Evolutionary conservation across 2,797 vertebrate species (phyloP).

Genomic region (Sandelia bainsii): DNA sequence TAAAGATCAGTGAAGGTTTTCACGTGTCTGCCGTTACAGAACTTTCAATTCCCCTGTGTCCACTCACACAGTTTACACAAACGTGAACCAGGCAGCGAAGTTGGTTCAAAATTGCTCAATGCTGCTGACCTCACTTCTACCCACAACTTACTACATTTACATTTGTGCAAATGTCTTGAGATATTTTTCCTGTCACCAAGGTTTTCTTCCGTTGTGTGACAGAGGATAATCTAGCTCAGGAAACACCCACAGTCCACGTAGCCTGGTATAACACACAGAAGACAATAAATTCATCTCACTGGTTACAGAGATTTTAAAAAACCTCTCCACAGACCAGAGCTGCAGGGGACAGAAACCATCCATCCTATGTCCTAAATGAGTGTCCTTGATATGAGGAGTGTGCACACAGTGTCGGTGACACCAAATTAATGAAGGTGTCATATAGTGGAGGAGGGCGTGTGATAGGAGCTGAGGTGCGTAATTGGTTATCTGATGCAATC

Average conservation of each 20-base stretch:
- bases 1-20: neutral
- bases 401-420: neutral
- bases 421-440: neutral
- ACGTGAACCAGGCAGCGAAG: neutral
- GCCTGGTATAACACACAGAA: no score
- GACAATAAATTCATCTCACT: no score
- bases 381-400: slow-evolving; percentile 26
- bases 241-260: no score
- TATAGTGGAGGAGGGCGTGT: slow-evolving; percentile 1
- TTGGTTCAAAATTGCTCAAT: neutral
- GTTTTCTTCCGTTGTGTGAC: neutral
- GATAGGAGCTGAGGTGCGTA: neutral
- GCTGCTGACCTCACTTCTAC: no score
- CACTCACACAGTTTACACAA: neutral
- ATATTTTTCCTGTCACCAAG: no score
- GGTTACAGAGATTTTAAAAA: no score
- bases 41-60: slow-evolving; percentile 3
- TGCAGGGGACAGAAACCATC: neutral
- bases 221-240: no score
- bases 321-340: no score
- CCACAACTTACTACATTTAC: no score
- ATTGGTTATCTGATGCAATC: slow-evolving; percentile 59
- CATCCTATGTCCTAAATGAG: neutral
- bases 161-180: no score
- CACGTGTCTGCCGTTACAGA: rapidly evolving